These are phyloP conservation scores for Idaea biselata DNA, from an alignment of 2,888 invertebrate species.

Conservation along the genomic window DNA sequence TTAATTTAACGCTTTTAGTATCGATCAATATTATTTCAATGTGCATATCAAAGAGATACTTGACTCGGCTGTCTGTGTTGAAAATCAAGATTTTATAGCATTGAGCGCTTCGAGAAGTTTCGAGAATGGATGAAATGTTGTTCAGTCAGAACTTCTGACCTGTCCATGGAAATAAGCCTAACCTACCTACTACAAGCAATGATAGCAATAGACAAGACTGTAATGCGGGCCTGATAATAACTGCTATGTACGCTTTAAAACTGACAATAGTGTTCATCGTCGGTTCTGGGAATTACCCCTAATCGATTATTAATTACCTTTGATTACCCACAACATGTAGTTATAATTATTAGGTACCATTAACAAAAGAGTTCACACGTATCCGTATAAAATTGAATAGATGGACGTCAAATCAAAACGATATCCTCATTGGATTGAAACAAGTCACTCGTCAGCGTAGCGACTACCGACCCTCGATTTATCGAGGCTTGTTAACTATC, in stretches of 20 bases:
- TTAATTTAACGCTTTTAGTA: conserved; percentile 49
- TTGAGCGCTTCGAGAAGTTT: neutral
- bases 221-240: neutral
- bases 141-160: too few relatives aligned
- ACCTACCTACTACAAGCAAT: neutral
- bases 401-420: too few relatives aligned
- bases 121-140: neutral
- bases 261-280: neutral
- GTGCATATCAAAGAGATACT: conserved; percentile 55
- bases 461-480: conserved; percentile 38
- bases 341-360: neutral
- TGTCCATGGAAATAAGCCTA: neutral
- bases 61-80: conserved; percentile 28
- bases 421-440: conserved; percentile 23
- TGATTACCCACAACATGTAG: conserved; percentile 2
- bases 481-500: conserved; percentile 42
- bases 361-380: neutral
- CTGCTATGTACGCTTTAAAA: neutral
- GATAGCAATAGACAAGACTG: neutral
- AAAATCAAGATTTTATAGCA: conserved; percentile 9
- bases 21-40: conserved; percentile 60
- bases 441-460: conserved; percentile 37
- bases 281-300: neutral
- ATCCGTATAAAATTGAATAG: neutral
- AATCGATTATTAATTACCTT: conserved; percentile 4